Evolutionary conservation across 2,797 vertebrate species (phyloP).

Genomic region (Falco biarmicus): DNA sequence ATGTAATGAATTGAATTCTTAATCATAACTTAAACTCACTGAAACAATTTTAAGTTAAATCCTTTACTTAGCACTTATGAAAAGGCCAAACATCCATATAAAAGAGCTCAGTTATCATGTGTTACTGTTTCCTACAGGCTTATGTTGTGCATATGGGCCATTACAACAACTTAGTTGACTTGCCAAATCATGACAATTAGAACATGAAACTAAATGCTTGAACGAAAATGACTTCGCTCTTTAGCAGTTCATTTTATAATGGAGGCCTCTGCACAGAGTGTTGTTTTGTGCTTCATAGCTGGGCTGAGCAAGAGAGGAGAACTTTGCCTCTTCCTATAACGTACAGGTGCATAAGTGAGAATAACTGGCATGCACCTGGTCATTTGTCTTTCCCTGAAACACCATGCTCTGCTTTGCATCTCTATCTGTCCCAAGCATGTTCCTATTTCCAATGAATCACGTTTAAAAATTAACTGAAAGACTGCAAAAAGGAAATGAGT

Average conservation of each 20-base stretch:
- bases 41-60: neutral
- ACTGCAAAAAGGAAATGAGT: neutral
- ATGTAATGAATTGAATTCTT: neutral
- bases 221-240: neutral
- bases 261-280: neutral
- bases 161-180: neutral
- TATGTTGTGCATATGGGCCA: neutral
- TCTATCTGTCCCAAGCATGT: neutral
- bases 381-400: neutral
- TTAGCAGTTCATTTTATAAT: neutral
- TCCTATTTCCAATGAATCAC: neutral
- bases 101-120: neutral
- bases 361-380: neutral
- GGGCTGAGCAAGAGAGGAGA: neutral
- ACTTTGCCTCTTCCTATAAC: neutral
- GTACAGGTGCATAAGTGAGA: neutral
- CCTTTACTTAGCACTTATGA: neutral
- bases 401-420: neutral
- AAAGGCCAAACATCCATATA: neutral
- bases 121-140: neutral
- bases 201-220: neutral
- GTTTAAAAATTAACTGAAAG: neutral
- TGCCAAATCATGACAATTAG: neutral
- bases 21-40: neutral
- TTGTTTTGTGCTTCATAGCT: neutral